A percentile compares a stretch with the other conserved stretches of the same genome.
Conservation (phyloP, 2,113 vertebrate species). For the Etia nguti region DNA sequence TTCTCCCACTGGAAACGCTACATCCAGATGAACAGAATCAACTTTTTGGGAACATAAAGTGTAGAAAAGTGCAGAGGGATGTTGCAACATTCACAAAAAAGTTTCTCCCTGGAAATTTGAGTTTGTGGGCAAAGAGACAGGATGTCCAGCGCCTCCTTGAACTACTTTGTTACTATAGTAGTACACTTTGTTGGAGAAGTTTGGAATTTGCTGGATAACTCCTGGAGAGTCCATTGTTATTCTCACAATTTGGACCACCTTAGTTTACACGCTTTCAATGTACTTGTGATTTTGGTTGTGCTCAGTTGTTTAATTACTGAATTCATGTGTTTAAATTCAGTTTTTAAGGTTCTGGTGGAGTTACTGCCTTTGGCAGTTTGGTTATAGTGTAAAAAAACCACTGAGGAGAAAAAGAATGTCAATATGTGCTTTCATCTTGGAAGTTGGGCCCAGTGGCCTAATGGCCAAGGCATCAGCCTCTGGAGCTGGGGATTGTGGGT, state of each 20-base stretch:
- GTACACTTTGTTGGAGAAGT: background rate
- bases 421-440: accelerated
- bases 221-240: background rate
- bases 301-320: background rate
- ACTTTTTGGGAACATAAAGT: background rate
- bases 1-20: background rate
- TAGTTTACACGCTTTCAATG: accelerated
- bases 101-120: background rate
- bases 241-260: background rate
- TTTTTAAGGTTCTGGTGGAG: background rate
- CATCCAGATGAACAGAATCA: accelerated
- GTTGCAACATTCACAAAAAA: background rate
- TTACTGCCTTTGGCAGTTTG: background rate
- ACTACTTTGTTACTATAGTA: background rate
- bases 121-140: background rate
- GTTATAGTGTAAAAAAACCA: accelerated
- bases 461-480: accelerated
- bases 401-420: accelerated
- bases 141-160: background rate
- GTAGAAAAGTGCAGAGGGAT: background rate
- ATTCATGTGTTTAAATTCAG: no score
- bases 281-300: background rate
- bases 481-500: background rate
- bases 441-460: background rate
- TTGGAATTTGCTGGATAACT: background rate